Base-by-base conservation (phyloP, 2,888 invertebrate genomes). In the Lathronympha strigana region DNA sequence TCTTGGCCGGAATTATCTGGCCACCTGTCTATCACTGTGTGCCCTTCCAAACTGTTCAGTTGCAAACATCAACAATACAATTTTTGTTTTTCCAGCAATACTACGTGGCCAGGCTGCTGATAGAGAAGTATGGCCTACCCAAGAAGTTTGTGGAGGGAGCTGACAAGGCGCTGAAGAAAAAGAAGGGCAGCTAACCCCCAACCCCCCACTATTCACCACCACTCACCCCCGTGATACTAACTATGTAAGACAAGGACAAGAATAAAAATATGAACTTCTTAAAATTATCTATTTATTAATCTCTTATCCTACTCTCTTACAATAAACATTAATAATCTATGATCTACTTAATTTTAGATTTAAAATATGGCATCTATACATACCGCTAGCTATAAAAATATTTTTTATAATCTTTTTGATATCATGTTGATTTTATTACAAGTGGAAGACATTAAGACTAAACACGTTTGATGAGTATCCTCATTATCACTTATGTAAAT, bases 111-210 rank as follows among this genome's bases (percentile, higher is more conserved):
- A 91, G 90, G 70, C 79, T 90, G 67, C 81, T 95, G 87, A 78
- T 93, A 92, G 96, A 95, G 74, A 95, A 95, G 79, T 97, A 96
- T 81, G 94, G 94, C 67, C 93, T 97, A 60, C 95, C 96, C 49
- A 95, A 94, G 84, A 95, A 94, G 76, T 96, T 94, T 74, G 93
- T 97, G 61, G 93, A 94, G 74, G 96, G 97, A 31, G 90, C 96
- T 17, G 96, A 97, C 86, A 94, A 94, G 74, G 95, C 95, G 13
- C 94, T 95, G 19, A 96, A 95, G 77, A 94, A 94, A 82, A 94
- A 94, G 80, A 94, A 90, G 83, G 79, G 74, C 79, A 63, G 57
- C n/a, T 64, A 64, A 19, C 57, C 57, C 1, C 21, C 6, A 31
- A 13, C 2, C 0, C n/a, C n/a, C 8, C 43, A 17, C 8, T 15